Base-by-base conservation (phyloP, 2,797 vertebrate genomes). In the Florisuga fusca region DNA sequence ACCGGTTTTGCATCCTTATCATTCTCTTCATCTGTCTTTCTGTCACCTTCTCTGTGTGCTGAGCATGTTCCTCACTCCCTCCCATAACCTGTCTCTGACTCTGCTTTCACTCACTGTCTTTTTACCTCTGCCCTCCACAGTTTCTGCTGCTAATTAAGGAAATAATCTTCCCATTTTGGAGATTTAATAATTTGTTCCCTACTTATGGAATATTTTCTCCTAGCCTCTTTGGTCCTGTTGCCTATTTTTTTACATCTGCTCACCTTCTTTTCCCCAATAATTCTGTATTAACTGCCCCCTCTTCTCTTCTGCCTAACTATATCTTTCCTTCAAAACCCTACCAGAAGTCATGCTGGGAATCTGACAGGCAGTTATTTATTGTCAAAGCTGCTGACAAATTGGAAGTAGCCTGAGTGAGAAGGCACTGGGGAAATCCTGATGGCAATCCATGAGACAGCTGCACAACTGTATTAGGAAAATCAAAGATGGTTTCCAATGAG, bases 351-450 rank as follows among this genome's bases (percentile, higher is more conserved):
- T 62, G 23, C 68, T 73, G 72, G 58, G 58, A 72, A 55, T 75
- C n/a, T 87, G n/a, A 72, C 48, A 85, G 55, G 54, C 84, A 77
- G 84, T 88, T 91, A 79, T 73, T 90, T 81, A 51, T 71, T 90
- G 18, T 34, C 67, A 81, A 94, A 46, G 5, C 34, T 64, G 20
- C 25, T 89, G 64, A 83, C 36, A 84, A 94, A 76, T 68, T 41
- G 9, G 57, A 95, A 79, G 12, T 51, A 45, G 36, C 26, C 43
- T 62, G 86, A 86, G 84, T 45, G 74, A 80, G 29, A 50, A 84
- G 76, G n/a, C 68, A 33, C 11, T 54, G 53, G 41, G 63, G 22
- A 92, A 73, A 55, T 73, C 48, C 63, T 84, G 55, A 84, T 74
- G 53, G 38, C 21, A 94, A 90, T 76, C 19, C 22, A 25, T 20